Evolutionary conservation across 2,113 vertebrate genomes (phyloP), one percentile per base, ranked within the genome.

Genomic region (Megalops atlanticus): DNA sequence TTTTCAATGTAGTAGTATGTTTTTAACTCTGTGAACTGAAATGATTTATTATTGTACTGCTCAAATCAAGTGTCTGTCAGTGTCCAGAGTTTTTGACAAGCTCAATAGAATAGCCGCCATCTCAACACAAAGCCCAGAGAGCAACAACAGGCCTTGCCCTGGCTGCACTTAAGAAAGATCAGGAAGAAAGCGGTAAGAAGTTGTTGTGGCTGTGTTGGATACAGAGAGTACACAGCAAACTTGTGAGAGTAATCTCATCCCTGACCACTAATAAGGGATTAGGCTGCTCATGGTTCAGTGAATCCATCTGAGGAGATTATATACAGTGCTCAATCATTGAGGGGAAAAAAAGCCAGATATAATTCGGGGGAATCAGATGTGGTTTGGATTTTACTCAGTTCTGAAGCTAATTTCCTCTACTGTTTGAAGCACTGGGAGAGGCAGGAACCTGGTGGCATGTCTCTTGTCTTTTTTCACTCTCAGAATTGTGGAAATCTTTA

Each of bases 271-370:
- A 76, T 5, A 52, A 52, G 31, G 43, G 43, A 21, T 78, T 39
- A 78, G 31, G 33, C 54, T 39, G 33, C 21, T 33, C 38, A 58
- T 64, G 49, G 39, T 40, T 64, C 36, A 21, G 11, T 24, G 35
- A 36, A 21, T 38, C 31, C 52, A 52, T 78, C 58, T 77, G 49
- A 77, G 58, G 33, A 77, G 76, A 18, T 77, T 77, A 58, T 58
- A 36, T 54, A 52, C 18, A 14, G 5, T 8, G n/a, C 41, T 6
- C n/a, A 77, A 43, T 76, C 41, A 76, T 76, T n/a, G 15, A 45
- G 0, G 1, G 43, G 14, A 45, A n/a, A 74, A 74, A 52, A 43
- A 24, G n/a, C 38, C 40, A 41, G 40, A 43, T 38, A 77, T 77
- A 3, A 21, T 54, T 41, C 15, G 68, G 24, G n/a, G 58, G 58